Conservation (phyloP, 2,888 invertebrate genomes). For the Amblyteles armatorius region DNA sequence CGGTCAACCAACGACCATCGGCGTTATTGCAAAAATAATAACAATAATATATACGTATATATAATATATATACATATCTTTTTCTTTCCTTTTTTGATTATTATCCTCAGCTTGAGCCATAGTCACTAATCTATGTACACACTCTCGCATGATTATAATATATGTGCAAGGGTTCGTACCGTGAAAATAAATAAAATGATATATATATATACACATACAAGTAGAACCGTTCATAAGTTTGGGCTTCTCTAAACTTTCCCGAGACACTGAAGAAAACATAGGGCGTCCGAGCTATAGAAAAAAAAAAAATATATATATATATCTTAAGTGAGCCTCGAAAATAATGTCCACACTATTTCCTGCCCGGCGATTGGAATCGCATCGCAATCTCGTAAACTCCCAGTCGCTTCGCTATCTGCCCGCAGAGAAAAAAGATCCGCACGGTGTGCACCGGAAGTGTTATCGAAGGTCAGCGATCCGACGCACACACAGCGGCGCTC, state of each 20-base stretch:
- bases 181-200: constrained; percentile 10
- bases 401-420: not conserved
- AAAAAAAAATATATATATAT: too few relatives aligned
- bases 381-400: not conserved
- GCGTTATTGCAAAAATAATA: not conserved
- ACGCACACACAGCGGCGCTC: not conserved
- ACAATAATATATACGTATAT: not conserved
- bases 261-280: too few relatives aligned
- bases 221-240: too few relatives aligned
- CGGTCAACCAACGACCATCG: constrained; percentile 16
- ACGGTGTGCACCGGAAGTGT: constrained; percentile 14
- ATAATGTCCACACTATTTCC: not conserved
- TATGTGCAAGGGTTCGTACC: too few relatives aligned
- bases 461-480: constrained; percentile 59
- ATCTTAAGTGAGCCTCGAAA: not conserved
- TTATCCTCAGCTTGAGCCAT: too few relatives aligned
- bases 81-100: too few relatives aligned
- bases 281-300: too few relatives aligned
- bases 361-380: not conserved
- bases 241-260: too few relatives aligned
- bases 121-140: too few relatives aligned
- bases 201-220: too few relatives aligned
- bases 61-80: too few relatives aligned
- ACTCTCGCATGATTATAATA: too few relatives aligned
- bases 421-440: not conserved